phyloP scores from a whole-genome alignment of 2,888 invertebrate genomes.

The Dryocosmus kuriphilus region DNA sequence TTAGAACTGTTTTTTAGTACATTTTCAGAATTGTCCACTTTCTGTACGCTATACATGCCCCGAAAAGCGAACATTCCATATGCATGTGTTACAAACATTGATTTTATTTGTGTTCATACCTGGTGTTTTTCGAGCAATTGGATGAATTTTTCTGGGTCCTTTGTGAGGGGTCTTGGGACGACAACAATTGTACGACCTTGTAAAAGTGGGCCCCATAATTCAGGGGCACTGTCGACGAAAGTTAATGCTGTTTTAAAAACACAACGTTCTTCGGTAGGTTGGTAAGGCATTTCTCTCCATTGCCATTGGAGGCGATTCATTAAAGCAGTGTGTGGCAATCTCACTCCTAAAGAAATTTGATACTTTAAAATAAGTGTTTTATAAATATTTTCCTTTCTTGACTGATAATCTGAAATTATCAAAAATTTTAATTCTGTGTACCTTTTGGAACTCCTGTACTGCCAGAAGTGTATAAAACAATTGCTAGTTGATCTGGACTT shows the following conservation, averaged over 20 bases:
- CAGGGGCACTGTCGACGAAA: conserved; percentile 93
- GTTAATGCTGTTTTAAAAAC: conserved; percentile 95
- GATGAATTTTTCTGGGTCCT: conserved; percentile 88
- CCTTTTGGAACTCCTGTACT: conserved; percentile 95
- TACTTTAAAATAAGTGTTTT: too few relatives aligned
- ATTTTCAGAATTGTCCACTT: too few relatives aligned
- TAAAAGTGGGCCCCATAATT: conserved; percentile 92
- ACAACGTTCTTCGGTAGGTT: conserved; percentile 83
- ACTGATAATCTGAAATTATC: not conserved
- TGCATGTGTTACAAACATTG: not conserved
- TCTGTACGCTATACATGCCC: too few relatives aligned
- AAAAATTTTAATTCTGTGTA: conserved; percentile 41
- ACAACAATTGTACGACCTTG: conserved; percentile 85
- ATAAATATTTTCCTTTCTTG: not conserved
- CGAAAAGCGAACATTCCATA: too few relatives aligned
- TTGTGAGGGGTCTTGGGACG: conserved; percentile 85
- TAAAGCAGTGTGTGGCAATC: conserved; percentile 86
- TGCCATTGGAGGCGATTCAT: conserved; percentile 94
- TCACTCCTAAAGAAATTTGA: conserved; percentile 82
- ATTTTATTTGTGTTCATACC: conserved; percentile 74
- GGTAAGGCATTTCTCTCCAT: conserved; percentile 89
- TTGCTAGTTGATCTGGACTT: conserved; percentile 80
- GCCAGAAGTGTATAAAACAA: conserved; percentile 91
- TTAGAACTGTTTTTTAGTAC: too few relatives aligned
- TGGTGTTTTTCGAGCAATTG: conserved; percentile 84